Percentiles rank a stretch among this genome's conserved stretches.
phyloP scores from a whole-genome alignment of 2,888 invertebrate genomes.

The Acutogordius australiensis region DNA sequence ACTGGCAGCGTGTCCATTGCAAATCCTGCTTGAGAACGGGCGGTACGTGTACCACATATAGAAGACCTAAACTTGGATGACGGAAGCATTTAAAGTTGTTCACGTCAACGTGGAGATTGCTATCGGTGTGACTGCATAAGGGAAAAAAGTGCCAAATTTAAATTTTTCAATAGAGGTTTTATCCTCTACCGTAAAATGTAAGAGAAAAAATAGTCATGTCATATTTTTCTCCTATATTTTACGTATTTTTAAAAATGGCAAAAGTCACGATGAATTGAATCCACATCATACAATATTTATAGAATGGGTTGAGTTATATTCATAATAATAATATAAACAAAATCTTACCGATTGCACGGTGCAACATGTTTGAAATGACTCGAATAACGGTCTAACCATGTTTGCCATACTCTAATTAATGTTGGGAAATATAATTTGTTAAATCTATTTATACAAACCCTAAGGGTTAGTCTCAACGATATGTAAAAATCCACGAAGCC shows the following conservation, averaged over 20 bases:
- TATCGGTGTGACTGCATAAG: not conserved
- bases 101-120: not conserved
- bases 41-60: slow-evolving; percentile 2
- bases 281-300: not conserved
- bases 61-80: not conserved
- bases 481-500: too few relatives aligned
- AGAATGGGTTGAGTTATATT: not conserved
- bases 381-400: not conserved
- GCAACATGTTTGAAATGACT: not conserved
- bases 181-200: too few relatives aligned
- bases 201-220: too few relatives aligned
- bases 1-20: slow-evolving; percentile 1
- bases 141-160: not conserved
- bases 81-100: not conserved
- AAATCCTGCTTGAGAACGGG: not conserved
- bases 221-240: too few relatives aligned
- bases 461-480: not conserved
- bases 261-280: too few relatives aligned
- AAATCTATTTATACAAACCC: not conserved
- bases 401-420: not conserved
- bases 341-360: not conserved
- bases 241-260: too few relatives aligned
- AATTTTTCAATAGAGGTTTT: not conserved
- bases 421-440: not conserved
- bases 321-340: not conserved